Percentiles rank a stretch among this genome's conserved stretches.
These are phyloP conservation scores for Drosophila mayaguana DNA, from an alignment of 2,888 invertebrate genomes.

Conservation along the genomic window DNA sequence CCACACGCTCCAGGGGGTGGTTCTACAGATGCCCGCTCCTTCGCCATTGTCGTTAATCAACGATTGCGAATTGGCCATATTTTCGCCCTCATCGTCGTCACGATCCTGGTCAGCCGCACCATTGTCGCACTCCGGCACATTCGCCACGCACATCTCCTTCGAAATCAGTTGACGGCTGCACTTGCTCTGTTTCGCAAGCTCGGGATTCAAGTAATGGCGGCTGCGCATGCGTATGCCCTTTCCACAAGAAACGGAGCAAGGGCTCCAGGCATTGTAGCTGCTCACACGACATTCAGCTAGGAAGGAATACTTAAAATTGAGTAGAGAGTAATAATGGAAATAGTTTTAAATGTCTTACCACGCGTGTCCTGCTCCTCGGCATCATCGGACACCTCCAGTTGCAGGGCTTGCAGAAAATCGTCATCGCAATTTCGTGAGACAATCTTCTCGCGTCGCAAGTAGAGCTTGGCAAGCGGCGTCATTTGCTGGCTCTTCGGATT, in stretches of 20 bases:
- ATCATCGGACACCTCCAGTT: constrained; percentile 89
- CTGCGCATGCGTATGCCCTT: constrained; percentile 93
- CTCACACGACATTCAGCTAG: constrained; percentile 92
- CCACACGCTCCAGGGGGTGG: constrained; percentile 84
- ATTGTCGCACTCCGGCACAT: constrained; percentile 88
- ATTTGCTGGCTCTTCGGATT: constrained; percentile 89
- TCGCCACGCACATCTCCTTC: constrained; percentile 96
- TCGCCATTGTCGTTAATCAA: constrained; percentile 83
- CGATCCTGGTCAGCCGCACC: constrained; percentile 86
- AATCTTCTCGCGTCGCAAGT: constrained; percentile 90
- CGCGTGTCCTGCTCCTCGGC: constrained; percentile 88
- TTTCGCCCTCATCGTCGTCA: constrained; percentile 85
- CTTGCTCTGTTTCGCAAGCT: constrained; percentile 90
- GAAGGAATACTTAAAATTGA: constrained; percentile 12
- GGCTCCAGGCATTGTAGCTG: constrained; percentile 91
- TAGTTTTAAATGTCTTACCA: constrained; percentile 86
- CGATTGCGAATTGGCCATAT: constrained; percentile 81
- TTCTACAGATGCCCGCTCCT: constrained; percentile 84
- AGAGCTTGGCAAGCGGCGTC: constrained; percentile 93
- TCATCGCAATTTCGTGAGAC: constrained; percentile 91
- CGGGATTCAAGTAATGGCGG: constrained; percentile 89
- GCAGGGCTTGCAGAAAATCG: constrained; percentile 87
- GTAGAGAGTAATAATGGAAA: not conserved
- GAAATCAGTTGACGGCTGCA: constrained; percentile 91
- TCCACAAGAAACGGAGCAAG: constrained; percentile 94